Percentiles rank a stretch among this genome's conserved stretches.
phyloP scores from a whole-genome alignment of 2,888 invertebrate species.

The Plagodis dolabraria region DNA sequence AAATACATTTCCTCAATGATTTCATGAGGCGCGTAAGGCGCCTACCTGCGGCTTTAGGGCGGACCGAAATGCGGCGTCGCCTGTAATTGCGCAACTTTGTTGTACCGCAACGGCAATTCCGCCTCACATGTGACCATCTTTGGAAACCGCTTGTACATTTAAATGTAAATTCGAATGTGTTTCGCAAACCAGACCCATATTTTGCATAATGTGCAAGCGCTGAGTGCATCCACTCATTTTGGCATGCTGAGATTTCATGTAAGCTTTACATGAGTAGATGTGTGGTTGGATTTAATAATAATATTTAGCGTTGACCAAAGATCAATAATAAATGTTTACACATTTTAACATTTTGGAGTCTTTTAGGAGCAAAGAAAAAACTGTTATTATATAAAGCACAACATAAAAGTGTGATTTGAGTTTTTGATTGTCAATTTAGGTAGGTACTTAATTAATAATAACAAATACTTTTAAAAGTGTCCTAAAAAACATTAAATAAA shows the following conservation, averaged over 20 bases:
- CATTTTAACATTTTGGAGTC: too few species aligned
- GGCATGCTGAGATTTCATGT: constrained; percentile 20
- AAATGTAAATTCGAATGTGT: constrained; percentile 41
- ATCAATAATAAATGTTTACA: too few species aligned
- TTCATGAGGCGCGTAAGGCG: constrained; percentile 10
- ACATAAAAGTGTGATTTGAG: too few species aligned
- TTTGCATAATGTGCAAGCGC: constrained; percentile 36
- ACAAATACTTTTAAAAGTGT: too few species aligned
- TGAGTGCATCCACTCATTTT: constrained; percentile 35
- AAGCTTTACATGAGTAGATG: constrained; percentile 2
- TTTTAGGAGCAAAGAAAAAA: too few species aligned
- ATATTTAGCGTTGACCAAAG: too few species aligned
- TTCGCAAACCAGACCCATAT: constrained; percentile 34
- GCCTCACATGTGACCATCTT: constrained; percentile 44
- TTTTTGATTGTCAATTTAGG: too few species aligned
- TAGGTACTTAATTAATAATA: too few species aligned
- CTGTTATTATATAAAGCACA: too few species aligned
- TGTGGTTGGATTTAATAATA: background rate
- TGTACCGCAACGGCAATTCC: constrained; percentile 42
- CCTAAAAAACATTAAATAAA: too few species aligned
- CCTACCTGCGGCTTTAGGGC: constrained; percentile 48
- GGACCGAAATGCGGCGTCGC: constrained; percentile 47
- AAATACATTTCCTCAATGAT: background rate
- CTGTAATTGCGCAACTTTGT: constrained; percentile 56
- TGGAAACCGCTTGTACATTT: constrained; percentile 44